Percentiles rank a stretch among this genome's conserved stretches.
Evolutionary conservation across 2,797 vertebrate genomes (phyloP).

Genomic region (Tachyglossus aculeatus): DNA sequence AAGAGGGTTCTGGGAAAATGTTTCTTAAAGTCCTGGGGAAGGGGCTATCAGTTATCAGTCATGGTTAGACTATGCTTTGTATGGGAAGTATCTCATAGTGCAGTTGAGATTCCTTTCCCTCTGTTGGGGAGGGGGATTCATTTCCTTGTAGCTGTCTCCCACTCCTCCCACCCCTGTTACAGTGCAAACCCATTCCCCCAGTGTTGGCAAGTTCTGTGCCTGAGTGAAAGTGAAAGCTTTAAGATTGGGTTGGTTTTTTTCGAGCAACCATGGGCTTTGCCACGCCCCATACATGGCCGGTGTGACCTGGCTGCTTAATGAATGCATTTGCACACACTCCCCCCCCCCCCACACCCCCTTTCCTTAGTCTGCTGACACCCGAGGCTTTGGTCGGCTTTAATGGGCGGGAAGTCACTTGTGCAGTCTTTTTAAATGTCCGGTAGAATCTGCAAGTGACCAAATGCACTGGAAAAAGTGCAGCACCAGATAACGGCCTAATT

Average conservation of each 20-base stretch:
- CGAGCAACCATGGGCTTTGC: accelerated
- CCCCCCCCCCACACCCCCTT: too few species aligned
- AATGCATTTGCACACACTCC: not conserved
- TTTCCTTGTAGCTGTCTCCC: not conserved
- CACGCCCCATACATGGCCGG: accelerated
- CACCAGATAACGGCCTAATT: slow-evolving; percentile 31
- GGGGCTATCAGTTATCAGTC: too few species aligned
- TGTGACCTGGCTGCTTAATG: not conserved
- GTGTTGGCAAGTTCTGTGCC: not conserved
- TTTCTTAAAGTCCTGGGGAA: too few species aligned
- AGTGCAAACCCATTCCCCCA: not conserved
- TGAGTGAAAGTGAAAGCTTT: too few species aligned
- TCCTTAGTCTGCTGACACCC: not conserved
- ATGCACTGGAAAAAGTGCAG: not conserved
- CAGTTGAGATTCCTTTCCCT: too few species aligned
- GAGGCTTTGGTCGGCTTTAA: not conserved
- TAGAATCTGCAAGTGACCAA: not conserved
- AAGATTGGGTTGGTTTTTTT: too few species aligned
- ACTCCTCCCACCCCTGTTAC: not conserved
- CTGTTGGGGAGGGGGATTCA: not conserved
- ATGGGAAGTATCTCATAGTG: too few species aligned
- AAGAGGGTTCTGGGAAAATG: too few species aligned
- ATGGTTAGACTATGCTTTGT: too few species aligned
- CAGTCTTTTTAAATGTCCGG: not conserved
- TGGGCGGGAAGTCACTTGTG: not conserved